A percentile compares a stretch with the other conserved stretches of the same genome.
Evolutionary conservation across 1,140 invertebrate genomes (phyloP).

Genomic region (Calliopsis andreniformis): DNA sequence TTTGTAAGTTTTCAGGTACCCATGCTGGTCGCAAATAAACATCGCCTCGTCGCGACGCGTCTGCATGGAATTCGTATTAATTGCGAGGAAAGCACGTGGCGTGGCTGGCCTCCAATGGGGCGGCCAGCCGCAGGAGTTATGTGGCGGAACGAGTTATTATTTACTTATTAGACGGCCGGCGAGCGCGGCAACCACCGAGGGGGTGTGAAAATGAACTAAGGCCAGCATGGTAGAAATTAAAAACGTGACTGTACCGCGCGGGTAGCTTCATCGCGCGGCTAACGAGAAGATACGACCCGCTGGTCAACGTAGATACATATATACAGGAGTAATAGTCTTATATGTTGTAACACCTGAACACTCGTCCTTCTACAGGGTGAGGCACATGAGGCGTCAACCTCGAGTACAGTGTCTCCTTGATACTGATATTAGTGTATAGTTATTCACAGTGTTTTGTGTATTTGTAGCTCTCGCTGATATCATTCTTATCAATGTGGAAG

Average conservation of each 20-base stretch:
- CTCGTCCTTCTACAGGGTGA: conserved; percentile 50
- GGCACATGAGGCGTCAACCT: too few species aligned
- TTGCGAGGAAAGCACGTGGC: conserved; percentile 26
- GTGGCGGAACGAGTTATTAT: conserved; percentile 69
- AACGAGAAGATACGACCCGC: conserved; percentile 74
- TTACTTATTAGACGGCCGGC: conserved; percentile 68
- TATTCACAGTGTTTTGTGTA: too few species aligned
- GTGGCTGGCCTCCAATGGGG: conserved; percentile 9
- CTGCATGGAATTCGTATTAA: conserved; percentile 58
- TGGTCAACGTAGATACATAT: conserved; percentile 54
- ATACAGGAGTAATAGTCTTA: conserved; percentile 51
- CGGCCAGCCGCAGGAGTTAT: conserved; percentile 56
- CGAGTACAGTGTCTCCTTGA: too few species aligned
- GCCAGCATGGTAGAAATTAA: conserved; percentile 70
- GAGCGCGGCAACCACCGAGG: conserved; percentile 41
- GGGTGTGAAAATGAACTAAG: conserved; percentile 74
- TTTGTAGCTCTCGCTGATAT: too few species aligned
- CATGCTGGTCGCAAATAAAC: conserved; percentile 28
- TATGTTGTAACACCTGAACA: conserved; percentile 54
- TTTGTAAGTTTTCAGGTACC: neutral
- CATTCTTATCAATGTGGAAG: too few species aligned
- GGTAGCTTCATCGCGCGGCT: conserved; percentile 68
- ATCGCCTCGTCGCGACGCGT: conserved; percentile 10
- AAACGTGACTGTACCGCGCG: conserved; percentile 71
- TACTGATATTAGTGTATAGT: neutral